A percentile compares a stretch with the other conserved stretches of the same genome.
phyloP scores from a whole-genome alignment of 2,797 vertebrate genomes.

The Microctenopoma lineatum region DNA sequence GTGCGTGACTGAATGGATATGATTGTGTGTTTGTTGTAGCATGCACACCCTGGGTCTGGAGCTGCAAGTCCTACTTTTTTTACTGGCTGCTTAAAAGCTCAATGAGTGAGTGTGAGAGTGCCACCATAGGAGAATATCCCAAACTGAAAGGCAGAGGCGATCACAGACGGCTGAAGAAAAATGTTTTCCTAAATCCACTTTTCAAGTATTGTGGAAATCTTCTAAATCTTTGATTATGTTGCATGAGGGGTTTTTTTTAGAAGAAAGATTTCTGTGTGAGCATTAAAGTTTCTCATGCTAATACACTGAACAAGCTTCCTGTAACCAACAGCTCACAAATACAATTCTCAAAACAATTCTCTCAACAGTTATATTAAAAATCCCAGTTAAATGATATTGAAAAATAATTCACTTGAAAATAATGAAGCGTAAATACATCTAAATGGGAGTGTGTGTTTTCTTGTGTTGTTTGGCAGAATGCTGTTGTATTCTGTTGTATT shows the following conservation, averaged over 20 bases:
- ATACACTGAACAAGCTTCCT: background rate
- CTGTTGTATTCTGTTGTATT: too few relatives aligned
- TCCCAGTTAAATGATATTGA: background rate
- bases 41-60: conserved; percentile 6
- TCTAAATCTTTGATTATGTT: background rate
- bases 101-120: background rate
- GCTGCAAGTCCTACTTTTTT: conserved; percentile 6
- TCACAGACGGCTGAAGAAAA: conserved; percentile 1
- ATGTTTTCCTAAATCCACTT: background rate
- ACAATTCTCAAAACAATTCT: too few relatives aligned
- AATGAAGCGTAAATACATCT: background rate
- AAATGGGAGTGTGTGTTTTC: background rate
- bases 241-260: background rate
- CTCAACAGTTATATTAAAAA: background rate
- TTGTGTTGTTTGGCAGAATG: background rate
- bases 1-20: conserved; percentile 48
- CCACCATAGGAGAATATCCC: background rate
- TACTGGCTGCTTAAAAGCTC: background rate
- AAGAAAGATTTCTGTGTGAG: background rate
- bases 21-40: conserved; percentile 42
- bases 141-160: background rate
- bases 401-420: background rate
- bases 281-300: background rate
- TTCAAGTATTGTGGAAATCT: too few relatives aligned
- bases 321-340: background rate